Evolutionary conservation across 2,888 invertebrate genomes (phyloP), one percentile per base, ranked within the genome.

Genomic region (Megaustenia siamemsis): DNA sequence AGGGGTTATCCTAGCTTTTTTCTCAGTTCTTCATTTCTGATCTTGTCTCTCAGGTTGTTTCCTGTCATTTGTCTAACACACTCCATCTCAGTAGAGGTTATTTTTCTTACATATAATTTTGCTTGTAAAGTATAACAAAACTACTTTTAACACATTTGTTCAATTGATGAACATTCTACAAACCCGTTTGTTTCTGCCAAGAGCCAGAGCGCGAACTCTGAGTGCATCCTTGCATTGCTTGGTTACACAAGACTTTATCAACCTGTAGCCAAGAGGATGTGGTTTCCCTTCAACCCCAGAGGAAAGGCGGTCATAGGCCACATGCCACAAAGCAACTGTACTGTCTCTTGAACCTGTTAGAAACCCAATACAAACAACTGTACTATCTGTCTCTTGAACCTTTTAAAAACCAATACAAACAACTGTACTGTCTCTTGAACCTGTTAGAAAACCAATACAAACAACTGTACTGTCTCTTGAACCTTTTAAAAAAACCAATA

Each of bases 391-490:
- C 18, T 32, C 0, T 12, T 49, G 49, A 49, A 49, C 15, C n/a
- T 49, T n/a, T n/a, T n/a, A n/a, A n/a, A n/a, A n/a, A n/a, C n/a
- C n/a, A n/a, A n/a, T n/a, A n/a, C n/a, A n/a, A 38, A 97, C 97
- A 95, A 98, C 95, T 93, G 96, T 96, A 5, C 97, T 97, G 94
- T 98, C 98, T 82, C 98, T 96, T 0, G 98, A 98, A 21, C 98
- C 94, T 93, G 86, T n/a, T 28, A 71, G 6, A 35, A 71, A 40
- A 71, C 24, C 71, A 71, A 24, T n/a, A n/a, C 38, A 40, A 38
- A 97, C 97, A 95, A 98, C 95, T 93, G 96, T 96, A 5, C 97
- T 97, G 94, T 98, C 98, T 82, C 98, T 96, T 0, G 98, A 98
- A 21, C 98, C 94, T 93, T 86, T n/a, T n/a, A n/a, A n/a, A n/a